Percentiles rank a stretch among this genome's conserved stretches.
Evolutionary conservation across 2,888 invertebrate species (phyloP).

Genomic region (Drosophila phalerata): DNA sequence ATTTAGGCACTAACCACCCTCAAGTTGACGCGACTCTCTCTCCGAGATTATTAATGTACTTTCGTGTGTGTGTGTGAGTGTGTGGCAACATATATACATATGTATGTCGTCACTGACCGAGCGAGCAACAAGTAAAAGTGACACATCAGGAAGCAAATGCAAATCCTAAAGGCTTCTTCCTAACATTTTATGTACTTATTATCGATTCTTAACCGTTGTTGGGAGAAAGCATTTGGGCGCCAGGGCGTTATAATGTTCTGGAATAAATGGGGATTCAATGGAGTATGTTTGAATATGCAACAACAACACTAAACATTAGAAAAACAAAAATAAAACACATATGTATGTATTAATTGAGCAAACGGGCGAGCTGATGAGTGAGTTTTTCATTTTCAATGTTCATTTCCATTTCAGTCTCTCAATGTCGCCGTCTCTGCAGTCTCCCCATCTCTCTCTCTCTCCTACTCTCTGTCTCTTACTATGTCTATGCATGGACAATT

Average conservation of each 20-base stretch:
- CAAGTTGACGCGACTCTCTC: constrained; percentile 13
- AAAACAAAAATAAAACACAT: constrained; percentile 6
- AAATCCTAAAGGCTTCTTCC: constrained; percentile 24
- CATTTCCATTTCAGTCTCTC: constrained; percentile 65
- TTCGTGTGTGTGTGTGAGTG: constrained; percentile 3
- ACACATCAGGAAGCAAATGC: constrained; percentile 44
- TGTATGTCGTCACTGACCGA: constrained; percentile 31
- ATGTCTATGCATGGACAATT: constrained; percentile 20
- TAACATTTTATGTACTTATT: constrained; percentile 35
- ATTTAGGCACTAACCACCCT: constrained; percentile 27
- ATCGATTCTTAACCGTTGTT: constrained; percentile 46
- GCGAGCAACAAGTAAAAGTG: constrained; percentile 50
- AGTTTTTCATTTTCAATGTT: constrained; percentile 62
- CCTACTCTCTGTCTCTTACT: constrained; percentile 13
- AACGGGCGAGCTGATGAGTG: constrained; percentile 13
- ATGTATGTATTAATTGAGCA: background rate
- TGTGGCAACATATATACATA: constrained; percentile 6
- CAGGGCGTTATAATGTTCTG: constrained; percentile 18
- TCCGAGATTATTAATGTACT: constrained; percentile 24
- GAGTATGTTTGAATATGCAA: too few species aligned
- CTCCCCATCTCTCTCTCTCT: background rate
- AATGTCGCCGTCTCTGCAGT: constrained; percentile 38
- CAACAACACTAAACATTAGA: constrained; percentile 24
- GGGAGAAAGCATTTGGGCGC: constrained; percentile 15
- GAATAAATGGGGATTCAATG: background rate